phyloP scores from a whole-genome alignment of 2,797 vertebrate species.

The Acipenser oxyrinchus region DNA sequence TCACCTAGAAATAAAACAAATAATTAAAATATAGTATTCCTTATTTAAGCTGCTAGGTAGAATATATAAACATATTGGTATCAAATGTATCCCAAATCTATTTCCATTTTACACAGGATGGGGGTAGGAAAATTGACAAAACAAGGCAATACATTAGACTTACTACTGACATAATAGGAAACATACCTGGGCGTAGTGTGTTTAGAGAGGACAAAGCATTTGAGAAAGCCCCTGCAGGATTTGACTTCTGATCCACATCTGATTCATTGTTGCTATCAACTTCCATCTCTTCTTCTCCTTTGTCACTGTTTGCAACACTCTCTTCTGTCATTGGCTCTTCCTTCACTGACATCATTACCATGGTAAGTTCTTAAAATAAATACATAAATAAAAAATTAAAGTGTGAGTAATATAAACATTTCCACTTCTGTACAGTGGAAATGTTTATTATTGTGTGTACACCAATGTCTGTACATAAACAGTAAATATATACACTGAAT shows the following conservation, averaged over 20 bases:
- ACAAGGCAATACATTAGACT: not conserved
- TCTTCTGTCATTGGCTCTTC: slow-evolving; percentile 65
- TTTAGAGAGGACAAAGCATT: slow-evolving; percentile 81
- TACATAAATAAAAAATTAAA: too few species aligned
- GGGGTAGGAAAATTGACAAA: not conserved
- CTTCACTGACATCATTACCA: slow-evolving; percentile 38
- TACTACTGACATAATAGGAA: too few species aligned
- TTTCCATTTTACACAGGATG: not conserved
- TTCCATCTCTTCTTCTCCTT: slow-evolving; percentile 94
- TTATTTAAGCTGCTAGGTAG: not conserved
- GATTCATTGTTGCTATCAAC: slow-evolving; percentile 79
- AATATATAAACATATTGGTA: too few species aligned
- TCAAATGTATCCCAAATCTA: too few species aligned
- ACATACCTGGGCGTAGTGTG: slow-evolving; percentile 82
- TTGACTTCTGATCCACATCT: slow-evolving; percentile 60
- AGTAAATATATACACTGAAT: too few species aligned
- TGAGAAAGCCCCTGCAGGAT: slow-evolving; percentile 61
- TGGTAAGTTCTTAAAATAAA: too few species aligned
- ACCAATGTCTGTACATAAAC: too few species aligned
- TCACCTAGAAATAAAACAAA: slow-evolving; percentile 61
- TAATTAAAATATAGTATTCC: not conserved
- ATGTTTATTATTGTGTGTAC: too few species aligned
- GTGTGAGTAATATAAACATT: too few species aligned
- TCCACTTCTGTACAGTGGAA: too few species aligned
- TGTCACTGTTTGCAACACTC: slow-evolving; percentile 68